These are phyloP conservation scores for Neogobius melanostomus DNA, from an alignment of 2,113 vertebrate species.

Conservation along the genomic window DNA sequence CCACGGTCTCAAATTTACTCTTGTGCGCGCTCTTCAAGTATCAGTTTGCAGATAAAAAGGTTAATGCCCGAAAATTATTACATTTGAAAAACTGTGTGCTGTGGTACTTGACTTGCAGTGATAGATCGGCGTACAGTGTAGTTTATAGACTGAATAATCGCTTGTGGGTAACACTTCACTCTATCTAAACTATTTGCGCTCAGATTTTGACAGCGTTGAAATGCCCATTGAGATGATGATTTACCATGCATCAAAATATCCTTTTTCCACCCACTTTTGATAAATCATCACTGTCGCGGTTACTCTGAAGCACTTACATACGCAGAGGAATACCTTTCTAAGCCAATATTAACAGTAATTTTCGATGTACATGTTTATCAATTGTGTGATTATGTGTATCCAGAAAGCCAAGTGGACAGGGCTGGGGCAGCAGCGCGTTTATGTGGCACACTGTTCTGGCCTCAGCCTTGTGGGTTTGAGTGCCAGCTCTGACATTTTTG, in stretches of 20 bases:
- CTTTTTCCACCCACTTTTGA: constrained; percentile 6
- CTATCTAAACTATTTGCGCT: not conserved
- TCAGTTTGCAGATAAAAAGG: constrained; percentile 20
- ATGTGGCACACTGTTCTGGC: no score
- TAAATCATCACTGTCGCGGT: not conserved
- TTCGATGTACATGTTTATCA: not conserved
- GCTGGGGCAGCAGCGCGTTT: no score
- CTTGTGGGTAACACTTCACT: not conserved
- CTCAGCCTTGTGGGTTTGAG: no score
- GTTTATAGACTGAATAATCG: not conserved
- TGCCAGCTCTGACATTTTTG: no score
- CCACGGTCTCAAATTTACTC: not conserved
- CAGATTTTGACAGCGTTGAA: not conserved
- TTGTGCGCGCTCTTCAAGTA: constrained; percentile 8
- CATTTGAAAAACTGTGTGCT: not conserved
- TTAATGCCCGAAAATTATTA: not conserved
- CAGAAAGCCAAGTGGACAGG: no score
- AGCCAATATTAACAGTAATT: not conserved
- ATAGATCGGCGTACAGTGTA: not conserved
- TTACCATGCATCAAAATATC: not conserved
- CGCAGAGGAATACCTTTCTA: not conserved
- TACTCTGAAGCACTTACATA: not conserved
- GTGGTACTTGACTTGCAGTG: not conserved
- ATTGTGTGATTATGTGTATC: no score
- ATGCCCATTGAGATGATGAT: not conserved